These are phyloP conservation scores for Oasisia sp. DNA, from an alignment of 2,888 invertebrate genomes.

Conservation along the genomic window DNA sequence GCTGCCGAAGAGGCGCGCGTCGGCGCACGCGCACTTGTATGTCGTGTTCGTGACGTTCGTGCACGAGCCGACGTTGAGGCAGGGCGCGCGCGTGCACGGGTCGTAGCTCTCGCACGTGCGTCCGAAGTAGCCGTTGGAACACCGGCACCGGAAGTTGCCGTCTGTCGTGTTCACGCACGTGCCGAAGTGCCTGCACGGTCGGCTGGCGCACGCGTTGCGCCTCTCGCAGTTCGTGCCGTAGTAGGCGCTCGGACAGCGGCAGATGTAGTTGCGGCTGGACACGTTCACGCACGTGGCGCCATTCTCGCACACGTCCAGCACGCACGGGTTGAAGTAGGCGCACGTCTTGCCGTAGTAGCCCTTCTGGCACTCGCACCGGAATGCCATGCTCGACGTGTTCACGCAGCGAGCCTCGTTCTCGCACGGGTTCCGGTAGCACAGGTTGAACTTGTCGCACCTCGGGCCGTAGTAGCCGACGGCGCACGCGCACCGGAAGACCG, in stretches of 20 bases:
- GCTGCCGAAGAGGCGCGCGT: constrained; percentile 38
- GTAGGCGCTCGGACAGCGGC: constrained; percentile 28
- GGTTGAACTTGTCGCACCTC: constrained; percentile 28
- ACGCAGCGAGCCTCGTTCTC: constrained; percentile 47
- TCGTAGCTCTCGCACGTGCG: constrained; percentile 39
- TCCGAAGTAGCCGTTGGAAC: constrained; percentile 41
- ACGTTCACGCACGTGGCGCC: constrained; percentile 30
- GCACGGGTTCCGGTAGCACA: constrained; percentile 40
- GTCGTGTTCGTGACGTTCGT: constrained; percentile 37
- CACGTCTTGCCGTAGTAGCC: constrained; percentile 70
- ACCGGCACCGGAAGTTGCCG: constrained; percentile 35
- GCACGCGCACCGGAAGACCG: constrained; percentile 43
- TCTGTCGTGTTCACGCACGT: constrained; percentile 42
- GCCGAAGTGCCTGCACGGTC: constrained; percentile 49
- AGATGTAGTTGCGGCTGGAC: constrained; percentile 31
- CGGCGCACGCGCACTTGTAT: constrained; percentile 45
- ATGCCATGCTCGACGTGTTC: constrained; percentile 32
- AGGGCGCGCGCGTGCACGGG: constrained; percentile 41
- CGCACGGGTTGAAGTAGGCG: constrained; percentile 38
- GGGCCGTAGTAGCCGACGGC: constrained; percentile 36
- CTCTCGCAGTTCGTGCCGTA: constrained; percentile 49
- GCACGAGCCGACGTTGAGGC: constrained; percentile 42
- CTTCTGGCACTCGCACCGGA: constrained; percentile 31
- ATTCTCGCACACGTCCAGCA: constrained; percentile 35
- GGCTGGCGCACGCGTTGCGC: constrained; percentile 46